These are phyloP conservation scores for Hylia prasina DNA, from an alignment of 2,113 vertebrate genomes.

Conservation along the genomic window DNA sequence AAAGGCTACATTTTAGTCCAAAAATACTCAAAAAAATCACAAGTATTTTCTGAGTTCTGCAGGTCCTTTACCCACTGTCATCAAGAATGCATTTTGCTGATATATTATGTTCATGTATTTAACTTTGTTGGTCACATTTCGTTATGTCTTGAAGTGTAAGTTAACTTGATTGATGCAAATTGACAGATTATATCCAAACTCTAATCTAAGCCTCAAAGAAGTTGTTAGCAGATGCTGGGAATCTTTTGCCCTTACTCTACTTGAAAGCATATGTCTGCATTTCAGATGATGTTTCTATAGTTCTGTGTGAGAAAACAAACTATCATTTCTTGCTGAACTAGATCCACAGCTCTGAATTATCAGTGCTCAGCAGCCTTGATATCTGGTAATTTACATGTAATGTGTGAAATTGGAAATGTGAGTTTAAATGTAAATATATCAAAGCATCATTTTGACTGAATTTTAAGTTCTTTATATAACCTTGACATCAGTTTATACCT, in stretches of 20 bases:
- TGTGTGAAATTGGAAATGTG: background rate
- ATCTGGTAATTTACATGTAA: background rate
- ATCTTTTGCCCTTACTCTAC: background rate
- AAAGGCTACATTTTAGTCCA: background rate
- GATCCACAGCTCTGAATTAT: background rate
- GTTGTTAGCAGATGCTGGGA: background rate
- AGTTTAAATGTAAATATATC: background rate
- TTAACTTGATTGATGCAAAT: constrained; percentile 23
- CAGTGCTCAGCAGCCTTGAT: background rate
- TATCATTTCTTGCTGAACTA: background rate
- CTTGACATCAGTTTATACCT: background rate
- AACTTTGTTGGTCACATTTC: constrained; percentile 29
- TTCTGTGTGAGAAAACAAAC: background rate
- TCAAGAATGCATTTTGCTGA: background rate
- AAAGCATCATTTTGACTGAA: background rate
- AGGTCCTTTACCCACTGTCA: background rate
- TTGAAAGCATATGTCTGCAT: background rate
- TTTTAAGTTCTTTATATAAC: background rate
- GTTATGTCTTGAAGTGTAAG: constrained; percentile 34
- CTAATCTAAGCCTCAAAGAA: background rate
- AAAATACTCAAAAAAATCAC: background rate
- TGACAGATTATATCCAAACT: constrained; percentile 9
- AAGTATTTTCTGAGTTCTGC: background rate
- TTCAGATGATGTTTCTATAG: background rate
- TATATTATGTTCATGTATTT: constrained; percentile 7